Evolutionary conservation across 2,888 invertebrate genomes (phyloP), one percentile per base, ranked within the genome.

Genomic region (Gymnocheta viridis): DNA sequence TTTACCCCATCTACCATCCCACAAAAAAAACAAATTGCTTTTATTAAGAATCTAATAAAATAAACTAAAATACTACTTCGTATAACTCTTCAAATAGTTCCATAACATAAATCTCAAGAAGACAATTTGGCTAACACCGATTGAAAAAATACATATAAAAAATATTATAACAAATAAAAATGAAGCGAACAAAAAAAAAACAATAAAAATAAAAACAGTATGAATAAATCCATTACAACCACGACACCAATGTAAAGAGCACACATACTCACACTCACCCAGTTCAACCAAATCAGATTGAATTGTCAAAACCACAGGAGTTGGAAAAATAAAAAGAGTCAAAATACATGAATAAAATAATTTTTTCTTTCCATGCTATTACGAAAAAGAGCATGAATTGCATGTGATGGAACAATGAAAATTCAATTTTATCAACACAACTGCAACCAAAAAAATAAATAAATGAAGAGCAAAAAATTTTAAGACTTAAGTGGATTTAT

Each of bases 281-380:
- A 10, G 12, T 27, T 27, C 47, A 27, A 17, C 49, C 51, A 62
- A 64, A 51, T 54, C 58, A 38, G 51, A 74, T 70, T 54, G 38
- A 64, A 51, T 54, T 51, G 49, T 44, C 27, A 38, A 62, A 44
- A 70, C 70, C 78, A 27, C 76, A 76, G 66, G 19, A 76, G 47
- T 29, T 76, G 47, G 9, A 67, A 47, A 29, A 62, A 67, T 51
- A 41, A 32, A 54, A 44, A 0, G 10, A n/a, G 47, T 67, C 47
- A 22, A 72, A 72, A 62, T 47, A 35, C 54, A 47, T 64, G 38
- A 69, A 69, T 76, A 60, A 56, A 76, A 77, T 82, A 41, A 64
- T 70, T 77, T 70, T 54, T 69, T n/a, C 72, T 49, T 66, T 67
- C n/a, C 44, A 44, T 64, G 2, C 27, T 22, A 60, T 60, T 38